A percentile compares a stretch with the other conserved stretches of the same genome.
These are phyloP conservation scores for Crax fasciolata DNA, from an alignment of 2,797 vertebrate species.

Conservation along the genomic window DNA sequence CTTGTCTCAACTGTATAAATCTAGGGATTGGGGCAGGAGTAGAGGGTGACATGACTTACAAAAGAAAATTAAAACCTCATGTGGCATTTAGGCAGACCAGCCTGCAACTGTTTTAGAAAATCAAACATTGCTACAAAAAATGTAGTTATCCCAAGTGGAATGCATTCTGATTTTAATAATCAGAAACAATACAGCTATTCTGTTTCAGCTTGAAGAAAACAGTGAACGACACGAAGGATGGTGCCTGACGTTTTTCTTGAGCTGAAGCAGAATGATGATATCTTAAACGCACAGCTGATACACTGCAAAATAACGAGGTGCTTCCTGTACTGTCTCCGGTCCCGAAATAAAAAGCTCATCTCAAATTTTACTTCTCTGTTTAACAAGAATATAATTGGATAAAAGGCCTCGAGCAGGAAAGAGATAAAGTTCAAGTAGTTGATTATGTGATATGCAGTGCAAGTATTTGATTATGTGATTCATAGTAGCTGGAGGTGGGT, in stretches of 20 bases:
- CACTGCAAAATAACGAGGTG: slow-evolving; percentile 11
- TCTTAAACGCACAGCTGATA: slow-evolving; percentile 8
- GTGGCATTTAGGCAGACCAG: slow-evolving; percentile 50
- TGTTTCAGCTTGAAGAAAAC: slow-evolving; percentile 34
- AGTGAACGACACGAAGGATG: neutral
- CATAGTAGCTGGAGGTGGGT: slow-evolving; percentile 58
- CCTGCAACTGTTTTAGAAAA: slow-evolving; percentile 30
- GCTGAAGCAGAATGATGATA: slow-evolving; percentile 12
- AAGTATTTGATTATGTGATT: slow-evolving; percentile 79
- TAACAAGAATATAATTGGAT: slow-evolving; percentile 76
- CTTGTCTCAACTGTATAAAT: slow-evolving; percentile 33
- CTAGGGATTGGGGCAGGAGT: neutral
- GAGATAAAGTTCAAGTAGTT: slow-evolving; percentile 71
- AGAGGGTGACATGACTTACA: neutral
- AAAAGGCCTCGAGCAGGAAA: slow-evolving; percentile 75
- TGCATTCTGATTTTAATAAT: slow-evolving; percentile 30
- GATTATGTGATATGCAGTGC: slow-evolving; percentile 72
- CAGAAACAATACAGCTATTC: slow-evolving; percentile 50
- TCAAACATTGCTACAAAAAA: slow-evolving; percentile 9
- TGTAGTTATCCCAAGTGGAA: neutral
- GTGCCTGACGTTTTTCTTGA: neutral
- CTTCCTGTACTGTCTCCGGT: slow-evolving; percentile 40
- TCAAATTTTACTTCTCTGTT: slow-evolving; percentile 65
- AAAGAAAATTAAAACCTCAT: slow-evolving; percentile 57
- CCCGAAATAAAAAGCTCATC: slow-evolving; percentile 61